Evolutionary conservation across 1,140 invertebrate species (phyloP).

Genomic region (Drosophila santomea): DNA sequence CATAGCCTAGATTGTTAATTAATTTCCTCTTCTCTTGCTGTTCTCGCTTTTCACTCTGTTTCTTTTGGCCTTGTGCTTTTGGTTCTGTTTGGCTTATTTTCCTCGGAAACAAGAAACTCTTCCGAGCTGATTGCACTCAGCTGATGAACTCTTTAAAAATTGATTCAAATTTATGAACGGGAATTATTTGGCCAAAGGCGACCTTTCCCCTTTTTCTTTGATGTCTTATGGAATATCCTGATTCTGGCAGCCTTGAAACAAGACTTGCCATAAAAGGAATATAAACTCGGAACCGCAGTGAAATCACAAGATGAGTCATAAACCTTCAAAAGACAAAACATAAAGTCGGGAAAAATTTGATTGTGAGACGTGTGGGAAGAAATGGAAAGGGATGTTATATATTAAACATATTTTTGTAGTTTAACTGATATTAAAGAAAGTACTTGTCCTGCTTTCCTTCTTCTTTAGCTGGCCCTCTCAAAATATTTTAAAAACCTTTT

Average conservation of each 20-base stretch:
- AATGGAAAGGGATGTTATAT: not conserved
- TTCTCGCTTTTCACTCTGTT: not conserved
- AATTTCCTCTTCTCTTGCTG: slow-evolving; percentile 4
- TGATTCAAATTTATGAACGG: not conserved
- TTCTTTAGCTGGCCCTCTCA: too few species aligned
- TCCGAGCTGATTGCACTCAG: slow-evolving; percentile 4
- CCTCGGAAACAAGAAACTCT: not conserved
- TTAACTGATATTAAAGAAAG: not conserved
- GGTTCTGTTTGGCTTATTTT: slow-evolving; percentile 28
- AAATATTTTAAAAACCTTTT: slow-evolving; percentile 22
- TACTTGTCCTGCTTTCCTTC: not conserved
- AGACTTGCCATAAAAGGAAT: slow-evolving; percentile 38
- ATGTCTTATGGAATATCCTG: not conserved
- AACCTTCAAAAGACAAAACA: slow-evolving; percentile 33
- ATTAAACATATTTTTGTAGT: not conserved
- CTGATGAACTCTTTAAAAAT: slow-evolving; percentile 28
- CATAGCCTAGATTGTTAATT: slow-evolving; percentile 33
- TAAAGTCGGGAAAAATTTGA: slow-evolving; percentile 19
- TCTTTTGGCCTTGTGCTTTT: not conserved
- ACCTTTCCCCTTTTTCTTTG: not conserved
- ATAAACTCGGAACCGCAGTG: slow-evolving; percentile 17
- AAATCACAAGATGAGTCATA: slow-evolving; percentile 34
- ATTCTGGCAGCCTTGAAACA: slow-evolving; percentile 11
- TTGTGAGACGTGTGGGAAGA: not conserved
- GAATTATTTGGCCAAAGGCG: not conserved